A percentile compares a stretch with the other conserved stretches of the same genome.
Evolutionary conservation across 2,113 vertebrate species (phyloP).

Genomic region (Syngnathus floridae): DNA sequence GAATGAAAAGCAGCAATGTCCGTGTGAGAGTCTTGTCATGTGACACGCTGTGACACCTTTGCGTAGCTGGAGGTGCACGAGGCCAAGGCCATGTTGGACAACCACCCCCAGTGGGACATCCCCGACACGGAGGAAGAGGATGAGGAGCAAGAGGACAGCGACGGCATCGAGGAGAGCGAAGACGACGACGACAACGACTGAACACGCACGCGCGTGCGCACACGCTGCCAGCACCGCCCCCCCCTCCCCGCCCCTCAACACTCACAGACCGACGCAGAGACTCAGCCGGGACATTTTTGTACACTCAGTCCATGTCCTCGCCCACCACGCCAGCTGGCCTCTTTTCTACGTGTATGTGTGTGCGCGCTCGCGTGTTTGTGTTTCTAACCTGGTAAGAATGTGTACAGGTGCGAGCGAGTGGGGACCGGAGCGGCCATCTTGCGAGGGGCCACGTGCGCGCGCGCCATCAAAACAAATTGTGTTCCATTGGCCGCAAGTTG

Average conservation of each 20-base stretch:
- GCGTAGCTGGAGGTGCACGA: slow-evolving; percentile 93
- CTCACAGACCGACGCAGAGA: not conserved
- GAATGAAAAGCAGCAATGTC: no score
- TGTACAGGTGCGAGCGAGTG: not conserved
- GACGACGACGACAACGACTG: slow-evolving; percentile 90
- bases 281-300: slow-evolving; percentile 42
- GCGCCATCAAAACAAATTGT: not conserved
- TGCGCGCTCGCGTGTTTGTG: not conserved
- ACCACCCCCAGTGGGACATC: slow-evolving; percentile 98
- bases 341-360: slow-evolving; percentile 48
- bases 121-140: slow-evolving; percentile 90
- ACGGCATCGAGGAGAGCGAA: slow-evolving; percentile 98
- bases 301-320: slow-evolving; percentile 33
- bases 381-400: not conserved
- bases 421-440: not conserved
- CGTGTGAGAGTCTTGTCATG: not conserved
- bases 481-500: not conserved
- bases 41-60: not conserved
- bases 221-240: slow-evolving; percentile 20
- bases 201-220: slow-evolving; percentile 46
- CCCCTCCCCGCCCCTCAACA: slow-evolving; percentile 22
- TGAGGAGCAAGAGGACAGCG: slow-evolving; percentile 97
- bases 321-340: slow-evolving; percentile 7
- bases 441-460: not conserved
- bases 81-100: slow-evolving; percentile 94